Percentiles rank a stretch among this genome's conserved stretches.
phyloP scores from a whole-genome alignment of 2,797 vertebrate genomes.

The Gobio occitaniae region DNA sequence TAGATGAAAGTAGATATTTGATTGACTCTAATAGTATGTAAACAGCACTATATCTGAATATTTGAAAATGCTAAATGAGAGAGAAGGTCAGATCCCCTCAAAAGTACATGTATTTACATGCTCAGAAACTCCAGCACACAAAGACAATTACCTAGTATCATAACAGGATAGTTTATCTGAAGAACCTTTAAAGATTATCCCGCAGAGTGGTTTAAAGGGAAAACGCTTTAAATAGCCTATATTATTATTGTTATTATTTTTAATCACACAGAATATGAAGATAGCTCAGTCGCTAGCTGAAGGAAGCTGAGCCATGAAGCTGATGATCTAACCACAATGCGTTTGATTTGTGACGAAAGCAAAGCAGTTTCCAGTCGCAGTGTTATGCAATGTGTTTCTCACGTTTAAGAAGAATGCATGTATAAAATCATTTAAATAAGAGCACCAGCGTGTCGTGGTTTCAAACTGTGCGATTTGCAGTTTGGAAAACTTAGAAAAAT shows the following conservation, averaged over 20 bases:
- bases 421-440: not conserved
- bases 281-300: not conserved
- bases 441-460: not conserved
- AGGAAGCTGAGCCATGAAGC: slow-evolving; percentile 14
- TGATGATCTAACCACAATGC: slow-evolving; percentile 11
- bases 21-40: not conserved
- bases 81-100: slow-evolving; percentile 22
- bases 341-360: slow-evolving; percentile 22
- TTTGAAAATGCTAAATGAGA: slow-evolving; percentile 10
- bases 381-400: not conserved
- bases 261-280: not conserved
- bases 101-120: slow-evolving; percentile 14
- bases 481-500: not conserved
- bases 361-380: not conserved
- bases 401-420: not conserved
- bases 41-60: slow-evolving; percentile 1
- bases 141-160: slow-evolving; percentile 13
- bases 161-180: slow-evolving; percentile 13
- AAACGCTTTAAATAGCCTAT: not conserved
- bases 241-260: not conserved
- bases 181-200: slow-evolving; percentile 14
- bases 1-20: not conserved
- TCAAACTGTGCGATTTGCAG: not conserved
- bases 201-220: not conserved
- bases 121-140: slow-evolving; percentile 6